Evolutionary conservation across 2,888 invertebrate genomes (phyloP).

Genomic region (Steinernema hermaphroditum): DNA sequence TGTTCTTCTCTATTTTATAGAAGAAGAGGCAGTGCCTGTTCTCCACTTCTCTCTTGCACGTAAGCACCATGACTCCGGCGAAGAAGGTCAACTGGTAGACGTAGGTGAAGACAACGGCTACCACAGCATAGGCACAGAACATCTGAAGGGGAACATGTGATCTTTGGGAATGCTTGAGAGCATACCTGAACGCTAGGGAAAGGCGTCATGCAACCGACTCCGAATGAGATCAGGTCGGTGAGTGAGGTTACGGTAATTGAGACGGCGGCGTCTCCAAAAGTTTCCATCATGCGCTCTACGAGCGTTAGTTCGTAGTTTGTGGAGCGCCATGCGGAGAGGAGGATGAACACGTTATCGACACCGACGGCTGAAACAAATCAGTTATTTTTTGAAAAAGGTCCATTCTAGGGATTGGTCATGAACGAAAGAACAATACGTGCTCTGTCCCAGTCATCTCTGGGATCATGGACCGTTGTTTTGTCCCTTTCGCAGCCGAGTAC

Average conservation of each 20-base stretch:
- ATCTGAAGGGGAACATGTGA: slow-evolving; percentile 71
- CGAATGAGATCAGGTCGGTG: slow-evolving; percentile 85
- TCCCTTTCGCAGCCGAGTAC: not conserved
- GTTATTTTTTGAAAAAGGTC: not conserved
- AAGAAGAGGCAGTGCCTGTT: slow-evolving; percentile 60
- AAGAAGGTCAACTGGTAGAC: slow-evolving; percentile 91
- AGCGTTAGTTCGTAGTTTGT: slow-evolving; percentile 73
- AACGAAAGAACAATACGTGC: too few species aligned
- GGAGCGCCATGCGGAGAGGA: slow-evolving; percentile 89
- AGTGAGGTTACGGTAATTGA: slow-evolving; percentile 92
- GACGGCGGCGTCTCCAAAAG: slow-evolving; percentile 88
- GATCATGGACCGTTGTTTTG: not conserved
- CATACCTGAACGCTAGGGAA: slow-evolving; percentile 80
- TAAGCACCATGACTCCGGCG: slow-evolving; percentile 69
- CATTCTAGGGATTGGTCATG: too few species aligned
- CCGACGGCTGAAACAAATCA: slow-evolving; percentile 85
- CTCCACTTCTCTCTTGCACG: slow-evolving; percentile 51
- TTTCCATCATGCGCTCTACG: slow-evolving; percentile 83
- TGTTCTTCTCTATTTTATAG: slow-evolving; percentile 47
- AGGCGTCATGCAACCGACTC: slow-evolving; percentile 87
- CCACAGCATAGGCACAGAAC: slow-evolving; percentile 91
- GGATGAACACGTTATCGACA: slow-evolving; percentile 92
- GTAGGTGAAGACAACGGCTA: slow-evolving; percentile 86
- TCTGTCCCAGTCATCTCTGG: too few species aligned
- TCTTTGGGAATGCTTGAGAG: not conserved